phyloP scores from a whole-genome alignment of 2,797 vertebrate genomes.

The Sparus aurata region DNA sequence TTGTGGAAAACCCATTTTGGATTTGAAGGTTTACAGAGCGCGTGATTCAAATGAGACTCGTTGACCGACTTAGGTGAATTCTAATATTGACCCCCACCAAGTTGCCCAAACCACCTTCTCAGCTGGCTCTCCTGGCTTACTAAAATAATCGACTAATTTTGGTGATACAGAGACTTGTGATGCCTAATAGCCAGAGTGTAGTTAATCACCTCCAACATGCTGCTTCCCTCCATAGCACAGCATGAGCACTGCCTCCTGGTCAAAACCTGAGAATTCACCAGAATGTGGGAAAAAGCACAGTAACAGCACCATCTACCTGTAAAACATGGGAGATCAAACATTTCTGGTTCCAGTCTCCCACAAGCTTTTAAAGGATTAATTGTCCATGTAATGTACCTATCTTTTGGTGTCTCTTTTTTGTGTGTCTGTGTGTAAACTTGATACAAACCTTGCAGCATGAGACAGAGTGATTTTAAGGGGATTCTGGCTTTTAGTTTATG shows the following conservation, averaged over 20 bases:
- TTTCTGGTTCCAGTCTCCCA: background rate
- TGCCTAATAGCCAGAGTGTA: background rate
- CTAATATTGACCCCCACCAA: background rate
- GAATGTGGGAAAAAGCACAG: background rate
- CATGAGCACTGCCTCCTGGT: slow-evolving; percentile 61
- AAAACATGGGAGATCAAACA: slow-evolving; percentile 1
- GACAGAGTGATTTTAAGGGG: slow-evolving; percentile 41
- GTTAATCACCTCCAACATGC: background rate
- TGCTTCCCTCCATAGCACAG: background rate
- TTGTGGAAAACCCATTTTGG: no score
- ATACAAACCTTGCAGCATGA: background rate
- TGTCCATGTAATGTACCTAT: slow-evolving; percentile 5
- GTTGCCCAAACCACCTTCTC: slow-evolving; percentile 92
- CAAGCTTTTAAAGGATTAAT: slow-evolving; percentile 51
- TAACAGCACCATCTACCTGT: slow-evolving; percentile 52
- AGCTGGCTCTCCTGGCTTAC: slow-evolving; percentile 94
- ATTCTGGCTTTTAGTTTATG: slow-evolving; percentile 52
- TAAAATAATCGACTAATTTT: slow-evolving; percentile 39
- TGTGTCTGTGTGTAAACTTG: slow-evolving; percentile 23
- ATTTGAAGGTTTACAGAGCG: background rate
- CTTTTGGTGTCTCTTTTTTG: background rate
- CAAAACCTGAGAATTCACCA: slow-evolving; percentile 18
- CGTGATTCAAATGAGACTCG: background rate
- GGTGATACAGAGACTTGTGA: background rate
- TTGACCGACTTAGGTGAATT: background rate